Evolutionary conservation across 2,113 vertebrate genomes (phyloP).

Genomic region (Nasalis larvatus): DNA sequence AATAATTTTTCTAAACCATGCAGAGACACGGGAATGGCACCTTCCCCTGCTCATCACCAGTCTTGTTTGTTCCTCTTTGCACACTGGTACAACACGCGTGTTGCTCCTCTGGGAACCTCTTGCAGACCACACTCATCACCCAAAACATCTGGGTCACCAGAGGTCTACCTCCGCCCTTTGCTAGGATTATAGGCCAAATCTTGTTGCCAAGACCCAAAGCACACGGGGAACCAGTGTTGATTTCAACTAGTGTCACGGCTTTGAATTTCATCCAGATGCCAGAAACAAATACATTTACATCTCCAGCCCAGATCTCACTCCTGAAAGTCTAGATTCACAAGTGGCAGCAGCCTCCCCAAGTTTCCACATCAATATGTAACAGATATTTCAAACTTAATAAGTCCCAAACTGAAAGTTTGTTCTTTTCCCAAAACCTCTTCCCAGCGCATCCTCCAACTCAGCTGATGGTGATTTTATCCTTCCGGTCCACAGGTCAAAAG

Average conservation of each 20-base stretch:
- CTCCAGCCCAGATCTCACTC: neutral
- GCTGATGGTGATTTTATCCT: neutral
- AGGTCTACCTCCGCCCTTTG: neutral
- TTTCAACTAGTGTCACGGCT: neutral
- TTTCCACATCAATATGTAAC: neutral
- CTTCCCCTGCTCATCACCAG: neutral
- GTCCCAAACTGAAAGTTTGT: neutral
- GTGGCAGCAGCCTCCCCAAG: neutral
- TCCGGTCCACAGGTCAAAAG: neutral
- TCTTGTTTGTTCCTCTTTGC: neutral
- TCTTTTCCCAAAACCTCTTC: neutral
- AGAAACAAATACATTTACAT: neutral
- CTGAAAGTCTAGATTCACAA: neutral
- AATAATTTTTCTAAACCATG: neutral
- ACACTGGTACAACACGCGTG: accelerated
- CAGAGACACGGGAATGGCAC: neutral
- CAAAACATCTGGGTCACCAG: neutral
- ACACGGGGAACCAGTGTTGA: neutral
- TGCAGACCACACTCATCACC: neutral
- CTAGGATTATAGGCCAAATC: neutral
- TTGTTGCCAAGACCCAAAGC: neutral
- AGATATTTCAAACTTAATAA: neutral
- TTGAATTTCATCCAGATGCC: neutral
- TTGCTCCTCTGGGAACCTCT: neutral
- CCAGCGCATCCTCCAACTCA: neutral